Evolutionary conservation across 2,888 invertebrate genomes (phyloP), one percentile per base, ranked within the genome.

Genomic region (Lymantria monacha): DNA sequence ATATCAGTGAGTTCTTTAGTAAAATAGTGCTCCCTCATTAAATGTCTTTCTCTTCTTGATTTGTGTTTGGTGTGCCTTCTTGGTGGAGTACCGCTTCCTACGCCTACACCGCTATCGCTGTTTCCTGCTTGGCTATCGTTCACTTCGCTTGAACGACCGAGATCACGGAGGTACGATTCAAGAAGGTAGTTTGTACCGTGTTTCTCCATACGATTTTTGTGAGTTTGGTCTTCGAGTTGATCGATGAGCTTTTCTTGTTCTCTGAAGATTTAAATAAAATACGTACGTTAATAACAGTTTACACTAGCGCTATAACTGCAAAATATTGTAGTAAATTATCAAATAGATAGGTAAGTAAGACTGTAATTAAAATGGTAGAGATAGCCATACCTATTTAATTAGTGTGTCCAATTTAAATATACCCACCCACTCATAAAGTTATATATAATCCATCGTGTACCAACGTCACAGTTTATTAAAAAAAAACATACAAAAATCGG

Each of bases 221-320:
- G 96, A 30, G 95, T 94, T 73, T 95, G 95, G 72, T 95, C 95
- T 87, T 96, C 96, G 66, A 96, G 93, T 70, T 93, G 93, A 59
- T 95, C 95, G 66, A 97, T 97, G 70, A 96, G 93, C 70, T 94
- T 93, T 76, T 97, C 96, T 76, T 95, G 94, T 71, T 95, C 94
- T 67, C 94, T 94, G 87, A 49, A 71, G 76, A 56, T 13, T 30
- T 46, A 48, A 49, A 42, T 5, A 46, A 8, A 1, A 30, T n/a
- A 30, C 10, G 3, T 22, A 1, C 7, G 0, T 0, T 49, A 40
- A 8, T 13, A 12, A 43, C 11, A 30, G 12, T 12, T 9, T 22
- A 22, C 22, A 22, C 5, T 22, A 22, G 22, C 22, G 5, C 22
- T 22, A 22, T 22, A 22, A 2, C 22, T 22, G 5, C 22, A 22